Evolutionary conservation across 53 echinoderm and acorn worm genomes (phyloP).

Genomic region (Holothuria scabra): DNA sequence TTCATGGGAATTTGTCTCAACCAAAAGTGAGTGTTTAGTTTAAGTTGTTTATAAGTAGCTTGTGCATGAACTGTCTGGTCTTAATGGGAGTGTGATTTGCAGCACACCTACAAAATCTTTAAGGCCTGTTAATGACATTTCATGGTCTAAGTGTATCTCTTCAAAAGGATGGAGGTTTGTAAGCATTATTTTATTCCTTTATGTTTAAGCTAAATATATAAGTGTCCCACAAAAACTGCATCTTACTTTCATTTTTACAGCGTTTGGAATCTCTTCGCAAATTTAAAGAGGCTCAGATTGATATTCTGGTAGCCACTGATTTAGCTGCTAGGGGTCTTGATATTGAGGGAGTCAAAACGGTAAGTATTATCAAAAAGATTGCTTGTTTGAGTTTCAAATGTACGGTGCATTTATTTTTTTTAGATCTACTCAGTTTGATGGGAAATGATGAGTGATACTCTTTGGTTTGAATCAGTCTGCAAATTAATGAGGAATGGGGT

Average conservation of each 20-base stretch:
- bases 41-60: too few relatives aligned
- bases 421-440: too few relatives aligned
- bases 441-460: too few relatives aligned
- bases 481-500: too few relatives aligned
- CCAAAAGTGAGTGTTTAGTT: not conserved
- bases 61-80: too few relatives aligned
- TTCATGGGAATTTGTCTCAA: slow-evolving; percentile 95
- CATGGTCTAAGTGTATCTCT: not conserved
- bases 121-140: too few relatives aligned
- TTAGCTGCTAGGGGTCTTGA: slow-evolving; percentile 92
- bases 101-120: too few relatives aligned
- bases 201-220: not conserved
- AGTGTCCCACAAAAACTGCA: too few relatives aligned
- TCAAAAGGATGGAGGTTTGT: not conserved
- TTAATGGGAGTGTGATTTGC: too few relatives aligned
- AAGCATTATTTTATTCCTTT: not conserved
- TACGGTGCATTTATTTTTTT: too few relatives aligned
- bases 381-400: not conserved
- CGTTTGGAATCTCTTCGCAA: slow-evolving; percentile 84
- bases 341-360: slow-evolving; percentile 91
- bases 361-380: slow-evolving; percentile 30
- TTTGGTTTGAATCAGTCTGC: too few relatives aligned
- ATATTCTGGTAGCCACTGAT: slow-evolving; percentile 93
- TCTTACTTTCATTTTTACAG: slow-evolving; percentile 47
- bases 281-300: slow-evolving; percentile 87